A percentile compares a stretch with the other conserved stretches of the same genome.
Conservation (phyloP, 2,888 invertebrate species). For the Pherbina coryleti region DNA sequence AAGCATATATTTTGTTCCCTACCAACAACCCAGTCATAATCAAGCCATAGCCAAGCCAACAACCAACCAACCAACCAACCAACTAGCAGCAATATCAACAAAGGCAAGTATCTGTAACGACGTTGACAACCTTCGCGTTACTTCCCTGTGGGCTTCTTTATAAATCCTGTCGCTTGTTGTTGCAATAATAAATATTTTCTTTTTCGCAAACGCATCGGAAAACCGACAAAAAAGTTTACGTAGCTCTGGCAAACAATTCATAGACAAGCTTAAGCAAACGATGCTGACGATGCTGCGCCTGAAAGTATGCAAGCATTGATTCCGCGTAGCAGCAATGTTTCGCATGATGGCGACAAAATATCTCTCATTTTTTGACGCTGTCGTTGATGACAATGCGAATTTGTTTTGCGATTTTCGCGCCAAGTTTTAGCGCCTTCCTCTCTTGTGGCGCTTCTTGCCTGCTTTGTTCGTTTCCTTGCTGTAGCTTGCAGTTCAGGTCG, state of each 20-base stretch:
- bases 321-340: not conserved
- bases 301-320: slow-evolving; percentile 15
- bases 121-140: slow-evolving; percentile 31
- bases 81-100: not conserved
- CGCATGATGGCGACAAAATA: not conserved
- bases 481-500: not conserved
- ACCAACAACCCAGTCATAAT: not conserved
- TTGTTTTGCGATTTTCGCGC: slow-evolving; percentile 15
- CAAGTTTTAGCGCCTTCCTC: not conserved
- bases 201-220: slow-evolving; percentile 32
- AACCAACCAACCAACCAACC: not conserved
- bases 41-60: not conserved
- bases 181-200: slow-evolving; percentile 37
- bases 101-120: slow-evolving; percentile 31
- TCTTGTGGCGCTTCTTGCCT: not conserved
- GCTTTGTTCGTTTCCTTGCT: not conserved
- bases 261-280: slow-evolving; percentile 13
- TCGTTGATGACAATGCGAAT: slow-evolving; percentile 31
- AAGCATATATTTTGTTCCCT: slow-evolving; percentile 20
- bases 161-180: slow-evolving; percentile 14
- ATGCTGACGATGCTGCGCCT: slow-evolving; percentile 19
- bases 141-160: slow-evolving; percentile 34
- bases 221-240: not conserved
- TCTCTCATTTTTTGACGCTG: not conserved
- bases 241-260: slow-evolving; percentile 12